Conservation (phyloP, 2,113 vertebrate species). For the Alethe diademata region DNA sequence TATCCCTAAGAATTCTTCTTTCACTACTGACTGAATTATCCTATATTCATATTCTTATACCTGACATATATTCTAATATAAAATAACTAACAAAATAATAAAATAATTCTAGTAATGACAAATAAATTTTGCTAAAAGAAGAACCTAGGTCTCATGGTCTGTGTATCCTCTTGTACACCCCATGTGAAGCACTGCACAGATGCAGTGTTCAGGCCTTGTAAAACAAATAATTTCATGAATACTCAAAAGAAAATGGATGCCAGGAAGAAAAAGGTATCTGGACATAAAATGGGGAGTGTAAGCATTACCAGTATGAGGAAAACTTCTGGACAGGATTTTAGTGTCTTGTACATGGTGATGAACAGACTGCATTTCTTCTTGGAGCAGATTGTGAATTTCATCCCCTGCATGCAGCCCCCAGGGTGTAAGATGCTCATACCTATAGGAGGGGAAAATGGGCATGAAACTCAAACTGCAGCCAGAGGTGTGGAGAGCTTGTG, state of each 20-base stretch:
- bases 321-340: background rate
- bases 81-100: background rate
- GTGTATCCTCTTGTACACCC: background rate
- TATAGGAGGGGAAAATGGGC: background rate
- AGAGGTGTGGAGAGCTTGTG: background rate
- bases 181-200: background rate
- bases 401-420: background rate
- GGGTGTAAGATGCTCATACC: background rate
- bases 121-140: background rate
- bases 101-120: fast-evolving
- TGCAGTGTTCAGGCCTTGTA: background rate
- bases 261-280: background rate
- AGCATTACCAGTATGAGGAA: background rate
- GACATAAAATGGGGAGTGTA: background rate
- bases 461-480: background rate
- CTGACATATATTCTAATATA: background rate
- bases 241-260: background rate
- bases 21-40: background rate
- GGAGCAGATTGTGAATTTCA: background rate
- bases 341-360: background rate
- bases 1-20: background rate
- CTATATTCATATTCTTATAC: background rate
- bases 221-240: background rate
- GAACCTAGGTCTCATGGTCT: background rate
- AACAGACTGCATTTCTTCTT: constrained; percentile 1